These are phyloP conservation scores for Epinephelus awoara DNA, from an alignment of 2,797 vertebrate species.

Conservation along the genomic window DNA sequence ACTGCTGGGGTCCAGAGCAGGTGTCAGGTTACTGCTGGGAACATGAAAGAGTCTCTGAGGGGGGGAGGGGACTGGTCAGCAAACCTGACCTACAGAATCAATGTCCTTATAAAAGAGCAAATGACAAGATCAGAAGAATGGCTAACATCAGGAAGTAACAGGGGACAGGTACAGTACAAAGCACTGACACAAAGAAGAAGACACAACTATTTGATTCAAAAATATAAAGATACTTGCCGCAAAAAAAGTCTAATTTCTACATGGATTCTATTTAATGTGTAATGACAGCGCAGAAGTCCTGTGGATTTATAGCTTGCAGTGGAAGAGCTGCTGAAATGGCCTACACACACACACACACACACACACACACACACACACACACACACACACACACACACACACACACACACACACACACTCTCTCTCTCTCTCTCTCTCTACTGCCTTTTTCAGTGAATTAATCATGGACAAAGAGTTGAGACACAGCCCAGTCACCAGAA, in stretches of 20 bases:
- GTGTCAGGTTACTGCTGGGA: conserved; percentile 83
- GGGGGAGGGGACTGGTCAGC: conserved; percentile 63
- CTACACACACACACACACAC: not conserved
- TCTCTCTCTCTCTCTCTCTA: not conserved
- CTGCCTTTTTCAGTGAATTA: not conserved
- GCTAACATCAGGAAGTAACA: conserved; percentile 60
- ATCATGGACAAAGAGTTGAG: not conserved
- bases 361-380: too few relatives aligned
- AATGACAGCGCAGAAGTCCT: conserved; percentile 4
- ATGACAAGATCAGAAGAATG: conserved; percentile 81
- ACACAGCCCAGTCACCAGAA: too few relatives aligned
- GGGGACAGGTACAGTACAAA: conserved; percentile 33
- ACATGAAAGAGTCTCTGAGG: conserved; percentile 83
- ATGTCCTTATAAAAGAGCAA: conserved; percentile 85
- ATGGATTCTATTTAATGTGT: not conserved
- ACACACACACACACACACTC: not conserved
- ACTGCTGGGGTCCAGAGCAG: conserved; percentile 73
- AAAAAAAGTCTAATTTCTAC: not conserved
- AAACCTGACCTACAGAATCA: conserved; percentile 82
- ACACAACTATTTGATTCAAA: conserved; percentile 6
- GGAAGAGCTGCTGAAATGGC: conserved; percentile 5
- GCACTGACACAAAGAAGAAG: conserved; percentile 15
- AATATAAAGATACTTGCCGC: too few relatives aligned
- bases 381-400: not conserved
- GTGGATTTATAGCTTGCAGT: conserved; percentile 20